Conservation (phyloP, 1,140 invertebrate genomes). For the Pseudomyrmex pallidus region DNA sequence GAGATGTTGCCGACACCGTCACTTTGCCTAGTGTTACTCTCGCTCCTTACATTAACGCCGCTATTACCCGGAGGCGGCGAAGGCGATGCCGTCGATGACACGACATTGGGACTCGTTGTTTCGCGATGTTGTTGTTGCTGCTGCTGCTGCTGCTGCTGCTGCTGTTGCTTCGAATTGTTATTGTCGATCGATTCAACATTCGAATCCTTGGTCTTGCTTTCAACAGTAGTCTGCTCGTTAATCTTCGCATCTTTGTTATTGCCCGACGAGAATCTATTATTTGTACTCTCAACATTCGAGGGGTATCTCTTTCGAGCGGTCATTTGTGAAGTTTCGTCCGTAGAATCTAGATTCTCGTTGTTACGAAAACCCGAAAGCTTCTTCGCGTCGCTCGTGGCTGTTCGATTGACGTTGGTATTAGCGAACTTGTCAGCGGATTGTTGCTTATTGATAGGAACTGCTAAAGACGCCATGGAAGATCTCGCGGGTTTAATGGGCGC, state of each 20-base stretch:
- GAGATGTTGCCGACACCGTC: slow-evolving; percentile 14
- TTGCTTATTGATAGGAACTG: slow-evolving; percentile 78
- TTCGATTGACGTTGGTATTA: not conserved
- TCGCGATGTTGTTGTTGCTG: slow-evolving; percentile 64
- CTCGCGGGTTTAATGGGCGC: slow-evolving; percentile 77
- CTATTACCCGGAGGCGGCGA: slow-evolving; percentile 73
- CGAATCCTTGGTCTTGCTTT: slow-evolving; percentile 33
- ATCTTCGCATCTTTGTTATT: not conserved
- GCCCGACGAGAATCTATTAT: slow-evolving; percentile 22
- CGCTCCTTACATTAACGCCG: slow-evolving; percentile 1
- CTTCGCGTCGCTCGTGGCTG: not conserved
- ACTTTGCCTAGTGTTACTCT: not conserved
- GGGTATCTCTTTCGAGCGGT: slow-evolving; percentile 54
- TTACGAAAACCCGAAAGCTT: slow-evolving; percentile 19
- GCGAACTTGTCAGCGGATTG: slow-evolving; percentile 46
- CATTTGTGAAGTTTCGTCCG: slow-evolving; percentile 15
- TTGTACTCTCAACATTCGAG: slow-evolving; percentile 20
- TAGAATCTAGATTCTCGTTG: slow-evolving; percentile 41
- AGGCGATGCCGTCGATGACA: slow-evolving; percentile 80
- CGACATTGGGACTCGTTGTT: slow-evolving; percentile 76
- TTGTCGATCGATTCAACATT: slow-evolving; percentile 4
- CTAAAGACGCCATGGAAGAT: slow-evolving; percentile 74
- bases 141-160: slow-evolving; percentile 34
- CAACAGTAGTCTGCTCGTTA: slow-evolving; percentile 10
- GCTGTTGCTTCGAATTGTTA: slow-evolving; percentile 36